phyloP scores from a whole-genome alignment of 2,888 invertebrate species.

The Trileptium ribeirensis region DNA sequence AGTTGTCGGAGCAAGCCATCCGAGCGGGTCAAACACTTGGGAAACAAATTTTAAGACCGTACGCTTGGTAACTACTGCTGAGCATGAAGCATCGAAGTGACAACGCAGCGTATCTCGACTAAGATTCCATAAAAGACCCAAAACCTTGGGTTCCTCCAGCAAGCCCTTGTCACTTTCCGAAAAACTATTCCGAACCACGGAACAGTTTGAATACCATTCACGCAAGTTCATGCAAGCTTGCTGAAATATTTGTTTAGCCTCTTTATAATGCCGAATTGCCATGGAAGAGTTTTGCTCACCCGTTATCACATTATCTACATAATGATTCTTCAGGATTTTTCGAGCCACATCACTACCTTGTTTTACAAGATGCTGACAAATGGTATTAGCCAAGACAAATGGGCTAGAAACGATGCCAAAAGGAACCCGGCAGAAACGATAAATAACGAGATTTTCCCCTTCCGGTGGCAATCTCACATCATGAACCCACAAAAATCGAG shows the following conservation, averaged over 20 bases:
- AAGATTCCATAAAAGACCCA: not conserved
- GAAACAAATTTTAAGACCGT: not conserved
- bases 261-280: not conserved
- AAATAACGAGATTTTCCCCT: not conserved
- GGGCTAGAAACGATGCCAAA: conserved; percentile 11
- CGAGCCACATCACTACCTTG: not conserved
- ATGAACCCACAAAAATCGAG: conserved; percentile 20
- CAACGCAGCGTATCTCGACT: not conserved
- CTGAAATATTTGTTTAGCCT: not conserved
- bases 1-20: not conserved
- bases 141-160: not conserved
- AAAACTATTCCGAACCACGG: not conserved
- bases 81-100: not conserved
- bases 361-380: not conserved
- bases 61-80: not conserved
- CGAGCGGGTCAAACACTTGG: not conserved
- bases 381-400: conserved; percentile 1
- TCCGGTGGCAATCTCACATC: not conserved
- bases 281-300: not conserved
- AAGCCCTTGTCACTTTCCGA: not conserved
- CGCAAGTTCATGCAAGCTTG: not conserved
- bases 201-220: conserved; percentile 1
- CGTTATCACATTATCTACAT: conserved; percentile 4
- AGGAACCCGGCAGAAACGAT: conserved; percentile 13
- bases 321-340: not conserved